Evolutionary conservation across 2,888 invertebrate species (phyloP).

Genomic region (Diabrotica balteata): DNA sequence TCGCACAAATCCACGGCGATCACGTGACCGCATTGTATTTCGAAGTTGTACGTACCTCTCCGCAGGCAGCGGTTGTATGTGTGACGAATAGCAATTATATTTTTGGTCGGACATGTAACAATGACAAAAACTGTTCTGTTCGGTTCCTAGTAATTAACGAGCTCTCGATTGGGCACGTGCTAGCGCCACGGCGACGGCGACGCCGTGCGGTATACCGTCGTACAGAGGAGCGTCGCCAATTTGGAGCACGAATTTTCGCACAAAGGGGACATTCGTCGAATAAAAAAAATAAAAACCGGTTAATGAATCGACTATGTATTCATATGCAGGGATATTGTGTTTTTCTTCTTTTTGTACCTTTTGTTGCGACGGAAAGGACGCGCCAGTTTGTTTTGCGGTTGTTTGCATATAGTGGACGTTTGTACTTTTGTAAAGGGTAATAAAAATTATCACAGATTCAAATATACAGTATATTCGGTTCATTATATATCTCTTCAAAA

Average conservation of each 20-base stretch:
- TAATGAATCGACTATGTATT: conserved; percentile 25
- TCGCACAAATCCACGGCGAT: too few relatives aligned
- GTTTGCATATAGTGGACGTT: too few relatives aligned
- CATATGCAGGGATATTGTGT: conserved; percentile 8
- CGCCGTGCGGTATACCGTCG: conserved; percentile 38
- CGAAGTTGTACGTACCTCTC: too few relatives aligned
- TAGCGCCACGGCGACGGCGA: conserved; percentile 27
- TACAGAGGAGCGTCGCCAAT: conserved; percentile 21
- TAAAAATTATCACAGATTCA: too few relatives aligned
- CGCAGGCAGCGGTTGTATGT: background rate
- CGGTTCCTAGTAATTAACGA: conserved; percentile 39
- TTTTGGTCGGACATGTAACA: conserved; percentile 41
- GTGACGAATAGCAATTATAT: conserved; percentile 41
- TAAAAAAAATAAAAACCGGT: conserved; percentile 20
- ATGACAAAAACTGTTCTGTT: conserved; percentile 46
- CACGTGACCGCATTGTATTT: too few relatives aligned
- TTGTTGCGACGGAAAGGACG: too few relatives aligned
- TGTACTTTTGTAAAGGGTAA: too few relatives aligned
- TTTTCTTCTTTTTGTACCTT: too few relatives aligned
- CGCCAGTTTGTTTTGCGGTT: too few relatives aligned
- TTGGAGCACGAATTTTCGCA: conserved; percentile 10
- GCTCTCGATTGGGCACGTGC: conserved; percentile 41
- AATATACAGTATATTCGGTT: too few relatives aligned
- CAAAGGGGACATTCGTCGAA: conserved; percentile 11
- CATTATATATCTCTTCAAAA: too few relatives aligned